Evolutionary conservation across 2,797 vertebrate genomes (phyloP).

Genomic region (Halcyon leucocephala): DNA sequence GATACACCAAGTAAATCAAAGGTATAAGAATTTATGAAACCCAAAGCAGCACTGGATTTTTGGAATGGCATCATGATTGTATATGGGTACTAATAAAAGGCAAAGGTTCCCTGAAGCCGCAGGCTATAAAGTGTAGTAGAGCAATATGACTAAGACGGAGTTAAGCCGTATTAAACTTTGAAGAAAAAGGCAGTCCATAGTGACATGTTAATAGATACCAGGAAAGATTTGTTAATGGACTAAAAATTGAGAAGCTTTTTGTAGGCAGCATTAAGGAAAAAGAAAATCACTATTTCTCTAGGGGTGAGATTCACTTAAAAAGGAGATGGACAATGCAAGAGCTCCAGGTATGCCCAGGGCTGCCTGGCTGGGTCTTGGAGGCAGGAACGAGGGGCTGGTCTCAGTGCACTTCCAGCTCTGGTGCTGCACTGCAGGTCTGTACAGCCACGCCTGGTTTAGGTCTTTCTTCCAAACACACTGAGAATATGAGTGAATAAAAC

Average conservation of each 20-base stretch:
- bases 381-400: neutral
- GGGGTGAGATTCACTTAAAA: neutral
- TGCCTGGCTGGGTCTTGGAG: neutral
- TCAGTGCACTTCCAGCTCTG: accelerated
- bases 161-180: slow-evolving; percentile 56
- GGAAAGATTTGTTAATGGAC: slow-evolving; percentile 57
- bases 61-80: slow-evolving; percentile 52
- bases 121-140: slow-evolving; percentile 51
- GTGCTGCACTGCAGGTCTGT: neutral
- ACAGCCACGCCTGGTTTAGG: neutral
- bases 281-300: neutral
- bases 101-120: slow-evolving; percentile 57
- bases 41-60: slow-evolving; percentile 41
- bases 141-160: slow-evolving; percentile 58
- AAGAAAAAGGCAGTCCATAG: slow-evolving; percentile 30
- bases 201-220: slow-evolving; percentile 65
- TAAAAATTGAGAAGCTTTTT: slow-evolving; percentile 24
- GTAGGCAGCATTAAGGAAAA: neutral
- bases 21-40: slow-evolving; percentile 59
- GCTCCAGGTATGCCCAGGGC: accelerated
- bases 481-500: neutral
- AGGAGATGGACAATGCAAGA: neutral
- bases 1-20: slow-evolving; percentile 51
- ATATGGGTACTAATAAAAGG: slow-evolving; percentile 66
- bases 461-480: neutral